Base-by-base conservation (phyloP, 2,113 vertebrate genomes). In the Austrofundulus limnaeus region DNA sequence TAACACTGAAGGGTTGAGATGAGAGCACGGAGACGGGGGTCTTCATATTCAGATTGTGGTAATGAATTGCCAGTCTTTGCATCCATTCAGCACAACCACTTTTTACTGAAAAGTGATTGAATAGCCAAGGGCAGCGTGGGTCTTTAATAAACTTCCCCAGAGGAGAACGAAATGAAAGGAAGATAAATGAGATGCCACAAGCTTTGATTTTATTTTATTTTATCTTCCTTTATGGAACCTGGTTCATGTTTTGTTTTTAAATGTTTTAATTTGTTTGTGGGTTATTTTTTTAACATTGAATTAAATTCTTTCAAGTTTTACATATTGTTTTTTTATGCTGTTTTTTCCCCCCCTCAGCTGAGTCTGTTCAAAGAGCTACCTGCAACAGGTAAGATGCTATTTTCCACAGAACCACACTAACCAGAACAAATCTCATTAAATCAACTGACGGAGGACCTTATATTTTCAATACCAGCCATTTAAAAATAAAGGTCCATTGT, bases 11-110 rank as follows among this genome's bases (percentile, higher is more conserved):
- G 59, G 61, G 47, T 37, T 28, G 41, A 58, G 58, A 51, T n/a
- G 38, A 77, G 61, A 51, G 42, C 38, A 25, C 14, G 50, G 34
- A 46, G 39, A 2, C n/a, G 15, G 15, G 25, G 50, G 42, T 47
- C 39, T 80, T 78, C 28, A 41, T 70, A 17, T 43, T 73, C 61
- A 83, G 82, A 85, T 86, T 87, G 73, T 69, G 34, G 70, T 80
- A 84, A 89, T 90, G 79, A 88, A 84, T 89, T 86, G 72, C 75
- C 70, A 58, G 73, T 55, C 70, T 85, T 83, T 86, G 79, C 77
- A 83, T 90, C 85, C 78, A 83, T 80, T 83, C 69, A 69, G 54
- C 63, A 57, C 77, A 73, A 73, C 75, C 65, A 80, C 61, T 71
- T 82, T 64, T 69, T 52, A 72, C 73, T 84, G 75, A 75, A 71